Evolutionary conservation across 92 coral and sea anemone species (phyloP), one percentile per base, ranked within the genome.

Genomic region (Muricea muricata): DNA sequence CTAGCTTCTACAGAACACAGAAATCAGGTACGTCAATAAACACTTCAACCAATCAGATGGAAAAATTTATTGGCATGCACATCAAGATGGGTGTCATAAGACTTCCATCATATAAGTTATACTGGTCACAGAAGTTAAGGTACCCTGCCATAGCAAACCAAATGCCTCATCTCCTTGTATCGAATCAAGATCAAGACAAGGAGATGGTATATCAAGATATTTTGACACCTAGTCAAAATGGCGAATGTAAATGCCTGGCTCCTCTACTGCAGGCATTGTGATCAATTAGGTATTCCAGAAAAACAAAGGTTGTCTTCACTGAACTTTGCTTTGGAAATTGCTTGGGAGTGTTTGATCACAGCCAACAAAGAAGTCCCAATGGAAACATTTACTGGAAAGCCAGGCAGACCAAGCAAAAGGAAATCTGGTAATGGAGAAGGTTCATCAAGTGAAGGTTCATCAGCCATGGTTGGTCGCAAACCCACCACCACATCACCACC

Each of bases 191-290:
- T n/a, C 10, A 75, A 75, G 65, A 75, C 28, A 4, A 75, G 30
- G 28, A 42, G 81, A 46, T 75, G 81, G 65, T 75, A 75, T 24
- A 24, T 63, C 70, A 81, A 81, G 78, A 81, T 81, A 23, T 81
- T 81, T 71, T 81, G 86, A 47, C 86, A 81, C 37, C 78, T 67
- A 13, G 65, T 81, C 34, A 78, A 81, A 31, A 81, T 81, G 78
- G 86, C 60, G 20, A 81, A 63, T 18, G 77, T 81, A 9, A 81
- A 67, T 65, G 75, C 86, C 65, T 81, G 86, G 86, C 48, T 81
- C 18, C 77, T 81, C 42, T 81, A 81, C 39, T 67, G 78, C 60
- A 26, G 86, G 9, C 86, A 63, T 15, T 81, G 67, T 25, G 67
- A 76, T 9, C 42, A 13, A 10, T 55, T 76, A 47, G 39, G 67